A percentile compares a stretch with the other conserved stretches of the same genome.
Evolutionary conservation across 2,888 invertebrate species (phyloP).

Genomic region (Uloborus plumipes): DNA sequence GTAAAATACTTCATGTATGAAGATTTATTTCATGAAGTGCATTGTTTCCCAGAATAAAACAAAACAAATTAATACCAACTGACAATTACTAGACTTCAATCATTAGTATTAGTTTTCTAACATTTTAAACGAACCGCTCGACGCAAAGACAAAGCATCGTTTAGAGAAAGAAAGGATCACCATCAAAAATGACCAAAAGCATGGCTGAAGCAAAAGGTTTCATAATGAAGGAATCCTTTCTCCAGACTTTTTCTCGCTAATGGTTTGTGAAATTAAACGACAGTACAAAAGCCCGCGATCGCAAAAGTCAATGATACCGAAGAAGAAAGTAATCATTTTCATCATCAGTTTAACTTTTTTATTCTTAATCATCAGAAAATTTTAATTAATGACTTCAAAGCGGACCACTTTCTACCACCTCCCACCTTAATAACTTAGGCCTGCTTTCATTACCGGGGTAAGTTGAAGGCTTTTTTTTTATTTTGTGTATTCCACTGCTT

Average conservation of each 20-base stretch:
- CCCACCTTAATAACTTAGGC: conserved; percentile 37
- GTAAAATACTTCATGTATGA: no score
- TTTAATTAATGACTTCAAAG: conserved; percentile 51
- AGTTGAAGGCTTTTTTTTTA: neutral
- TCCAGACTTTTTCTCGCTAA: conserved; percentile 5
- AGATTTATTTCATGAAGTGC: no score
- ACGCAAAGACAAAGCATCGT: no score
- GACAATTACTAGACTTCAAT: no score
- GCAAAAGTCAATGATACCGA: conserved; percentile 42
- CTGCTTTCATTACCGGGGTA: conserved; percentile 20
- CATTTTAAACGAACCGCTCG: no score
- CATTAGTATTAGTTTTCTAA: no score
- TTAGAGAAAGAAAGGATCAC: no score
- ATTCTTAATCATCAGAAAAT: conserved; percentile 23
- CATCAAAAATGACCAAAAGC: no score
- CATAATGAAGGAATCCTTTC: no score
- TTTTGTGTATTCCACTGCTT: conserved; percentile 19
- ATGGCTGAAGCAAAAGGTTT: no score
- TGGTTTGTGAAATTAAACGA: conserved; percentile 60
- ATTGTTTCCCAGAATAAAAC: no score
- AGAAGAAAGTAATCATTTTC: conserved; percentile 54
- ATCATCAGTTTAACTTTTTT: conserved; percentile 3
- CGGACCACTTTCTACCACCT: conserved; percentile 30
- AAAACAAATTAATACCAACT: no score
- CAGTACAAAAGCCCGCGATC: conserved; percentile 30